Percentiles rank a stretch among this genome's conserved stretches.
phyloP scores from a whole-genome alignment of 2,113 vertebrate species.

The Clarias macrocephalus region DNA sequence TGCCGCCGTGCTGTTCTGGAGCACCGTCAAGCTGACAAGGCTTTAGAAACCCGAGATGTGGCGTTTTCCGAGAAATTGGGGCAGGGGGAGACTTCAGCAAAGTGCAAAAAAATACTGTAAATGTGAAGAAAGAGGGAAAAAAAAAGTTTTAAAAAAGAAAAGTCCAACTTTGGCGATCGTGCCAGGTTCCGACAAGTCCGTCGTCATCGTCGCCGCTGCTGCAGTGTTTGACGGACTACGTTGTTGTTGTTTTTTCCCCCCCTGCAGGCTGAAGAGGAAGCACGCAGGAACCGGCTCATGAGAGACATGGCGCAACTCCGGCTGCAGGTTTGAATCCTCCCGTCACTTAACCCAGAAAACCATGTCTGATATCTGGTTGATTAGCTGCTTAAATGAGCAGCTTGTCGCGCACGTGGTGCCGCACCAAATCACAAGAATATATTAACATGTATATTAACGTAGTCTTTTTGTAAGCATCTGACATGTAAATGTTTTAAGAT shows the following conservation, averaged over 20 bases:
- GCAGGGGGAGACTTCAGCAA: not conserved
- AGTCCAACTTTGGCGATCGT: not conserved
- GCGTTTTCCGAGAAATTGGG: slow-evolving; percentile 16
- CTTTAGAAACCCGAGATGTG: slow-evolving; percentile 36
- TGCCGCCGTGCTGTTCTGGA: slow-evolving; percentile 52
- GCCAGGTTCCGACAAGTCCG: no score
- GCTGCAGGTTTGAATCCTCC: slow-evolving; percentile 79
- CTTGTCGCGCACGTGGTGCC: not conserved
- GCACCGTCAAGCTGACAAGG: slow-evolving; percentile 44
- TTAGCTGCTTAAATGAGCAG: not conserved
- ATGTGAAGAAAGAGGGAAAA: not conserved
- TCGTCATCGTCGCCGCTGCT: not conserved
- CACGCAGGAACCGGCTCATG: slow-evolving; percentile 92
- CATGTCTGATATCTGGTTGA: not conserved
- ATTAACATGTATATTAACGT: no score
- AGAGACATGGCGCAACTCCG: slow-evolving; percentile 97
- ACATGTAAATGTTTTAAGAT: not conserved
- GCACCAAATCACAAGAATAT: not conserved
- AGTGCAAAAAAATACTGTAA: not conserved
- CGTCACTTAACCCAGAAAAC: not conserved
- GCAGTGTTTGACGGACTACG: not conserved
- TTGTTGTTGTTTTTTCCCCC: not conserved
- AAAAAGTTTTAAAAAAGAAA: not conserved
- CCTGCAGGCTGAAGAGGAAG: slow-evolving; percentile 90
- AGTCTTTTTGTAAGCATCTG: not conserved